Evolutionary conservation across 2,888 invertebrate species (phyloP).

Genomic region (Sinohyriopsis cumingii): DNA sequence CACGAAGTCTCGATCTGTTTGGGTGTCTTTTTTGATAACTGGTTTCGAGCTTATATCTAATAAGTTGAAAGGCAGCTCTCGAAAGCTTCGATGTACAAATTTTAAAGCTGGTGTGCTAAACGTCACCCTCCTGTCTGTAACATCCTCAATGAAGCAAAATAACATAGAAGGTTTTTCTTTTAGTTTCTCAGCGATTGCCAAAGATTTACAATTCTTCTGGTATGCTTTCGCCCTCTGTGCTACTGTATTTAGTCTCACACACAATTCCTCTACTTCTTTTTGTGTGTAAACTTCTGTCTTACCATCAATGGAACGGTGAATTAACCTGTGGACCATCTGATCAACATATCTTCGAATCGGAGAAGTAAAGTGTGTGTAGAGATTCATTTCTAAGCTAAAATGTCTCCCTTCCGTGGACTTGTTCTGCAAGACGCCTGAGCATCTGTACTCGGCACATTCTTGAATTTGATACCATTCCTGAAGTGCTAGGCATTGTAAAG

Average conservation of each 20-base stretch:
- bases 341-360: constrained; percentile 49
- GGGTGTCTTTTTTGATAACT: constrained; percentile 17
- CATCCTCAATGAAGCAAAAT: constrained; percentile 27
- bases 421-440: constrained; percentile 6
- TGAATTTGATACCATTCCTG: constrained; percentile 23
- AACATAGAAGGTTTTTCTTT: constrained; percentile 24
- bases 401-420: constrained; percentile 13
- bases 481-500: constrained; percentile 5
- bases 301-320: constrained; percentile 28
- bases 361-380: constrained; percentile 48
- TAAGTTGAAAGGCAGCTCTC: constrained; percentile 32
- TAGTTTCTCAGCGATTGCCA: constrained; percentile 30
- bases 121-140: constrained; percentile 36
- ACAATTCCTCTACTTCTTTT: constrained; percentile 33
- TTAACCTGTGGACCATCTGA: constrained; percentile 35
- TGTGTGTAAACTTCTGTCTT: constrained; percentile 30
- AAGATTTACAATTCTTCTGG: constrained; percentile 31
- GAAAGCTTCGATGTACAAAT: constrained; percentile 18
- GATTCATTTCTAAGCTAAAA: constrained; percentile 26
- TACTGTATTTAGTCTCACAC: constrained; percentile 34
- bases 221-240: constrained; percentile 35
- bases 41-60: constrained; percentile 41
- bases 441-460: constrained; percentile 18
- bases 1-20: constrained; percentile 16
- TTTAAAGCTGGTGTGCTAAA: constrained; percentile 36